A percentile compares a stretch with the other conserved stretches of the same genome.
Evolutionary conservation across 2,888 invertebrate species (phyloP).

Genomic region (Tridacna gigas): DNA sequence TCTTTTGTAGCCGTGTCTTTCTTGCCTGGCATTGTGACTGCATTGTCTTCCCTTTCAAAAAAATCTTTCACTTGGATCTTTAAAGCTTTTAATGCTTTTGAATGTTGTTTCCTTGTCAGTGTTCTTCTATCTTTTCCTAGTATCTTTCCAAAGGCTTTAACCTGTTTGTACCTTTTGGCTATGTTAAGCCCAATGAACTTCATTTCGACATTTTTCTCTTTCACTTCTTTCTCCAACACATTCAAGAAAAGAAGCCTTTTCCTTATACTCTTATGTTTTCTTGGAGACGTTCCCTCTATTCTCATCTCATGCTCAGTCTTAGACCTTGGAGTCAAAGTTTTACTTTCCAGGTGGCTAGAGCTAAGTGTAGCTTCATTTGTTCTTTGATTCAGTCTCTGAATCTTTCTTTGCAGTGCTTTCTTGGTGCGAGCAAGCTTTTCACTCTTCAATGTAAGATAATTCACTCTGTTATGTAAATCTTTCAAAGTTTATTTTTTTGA

Average conservation of each 20-base stretch:
- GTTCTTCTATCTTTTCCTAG: background rate
- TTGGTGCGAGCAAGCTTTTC: background rate
- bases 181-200: background rate
- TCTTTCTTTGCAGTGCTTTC: background rate
- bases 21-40: constrained; percentile 33
- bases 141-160: background rate
- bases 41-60: constrained; percentile 35
- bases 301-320: background rate
- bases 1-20: constrained; percentile 23
- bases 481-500: too few relatives aligned
- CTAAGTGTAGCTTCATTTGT: too few relatives aligned
- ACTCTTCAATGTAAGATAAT: too few relatives aligned
- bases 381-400: background rate
- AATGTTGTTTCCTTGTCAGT: background rate
- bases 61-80: background rate
- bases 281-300: background rate
- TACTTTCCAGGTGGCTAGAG: background rate
- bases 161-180: too few relatives aligned
- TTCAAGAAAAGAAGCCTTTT: too few relatives aligned
- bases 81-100: background rate
- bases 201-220: background rate
- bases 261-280: background rate
- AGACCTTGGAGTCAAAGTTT: background rate
- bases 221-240: background rate
- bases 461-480: too few relatives aligned